phyloP scores from a whole-genome alignment of 2,797 vertebrate genomes.

The Petrocephalus schoutedeni region DNA sequence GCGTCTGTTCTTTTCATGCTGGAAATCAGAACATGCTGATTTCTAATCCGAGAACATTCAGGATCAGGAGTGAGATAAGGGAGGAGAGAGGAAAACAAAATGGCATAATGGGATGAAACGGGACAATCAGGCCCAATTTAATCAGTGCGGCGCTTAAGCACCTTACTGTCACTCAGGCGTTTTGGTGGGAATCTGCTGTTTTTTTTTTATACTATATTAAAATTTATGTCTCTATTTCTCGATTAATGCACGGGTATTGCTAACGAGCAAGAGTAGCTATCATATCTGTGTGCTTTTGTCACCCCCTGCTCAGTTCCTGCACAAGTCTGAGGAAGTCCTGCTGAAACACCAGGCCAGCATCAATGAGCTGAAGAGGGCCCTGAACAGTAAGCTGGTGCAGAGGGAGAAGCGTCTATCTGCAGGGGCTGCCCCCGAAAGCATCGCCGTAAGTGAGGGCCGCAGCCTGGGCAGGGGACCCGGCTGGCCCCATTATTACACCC shows the following conservation, averaged over 20 bases:
- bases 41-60: background rate
- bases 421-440: constrained; percentile 81
- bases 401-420: constrained; percentile 82
- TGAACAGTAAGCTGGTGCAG: constrained; percentile 94
- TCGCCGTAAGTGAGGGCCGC: constrained; percentile 54
- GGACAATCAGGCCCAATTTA: background rate
- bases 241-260: background rate
- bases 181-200: background rate
- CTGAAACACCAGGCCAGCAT: constrained; percentile 99
- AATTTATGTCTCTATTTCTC: background rate
- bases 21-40: background rate
- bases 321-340: constrained; percentile 92
- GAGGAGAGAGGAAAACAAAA: background rate
- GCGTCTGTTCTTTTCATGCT: constrained; percentile 7
- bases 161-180: background rate
- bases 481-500: too few species aligned
- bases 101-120: background rate
- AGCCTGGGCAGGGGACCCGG: too few species aligned
- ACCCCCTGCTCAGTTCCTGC: constrained; percentile 76
- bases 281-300: background rate
- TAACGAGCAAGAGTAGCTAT: background rate
- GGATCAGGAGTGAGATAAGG: background rate
- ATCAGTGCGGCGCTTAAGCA: background rate
- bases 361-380: constrained; percentile 92
- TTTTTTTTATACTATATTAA: background rate